These are phyloP conservation scores for Xylocopa sonorina DNA, from an alignment of 1,140 invertebrate species.

Conservation along the genomic window DNA sequence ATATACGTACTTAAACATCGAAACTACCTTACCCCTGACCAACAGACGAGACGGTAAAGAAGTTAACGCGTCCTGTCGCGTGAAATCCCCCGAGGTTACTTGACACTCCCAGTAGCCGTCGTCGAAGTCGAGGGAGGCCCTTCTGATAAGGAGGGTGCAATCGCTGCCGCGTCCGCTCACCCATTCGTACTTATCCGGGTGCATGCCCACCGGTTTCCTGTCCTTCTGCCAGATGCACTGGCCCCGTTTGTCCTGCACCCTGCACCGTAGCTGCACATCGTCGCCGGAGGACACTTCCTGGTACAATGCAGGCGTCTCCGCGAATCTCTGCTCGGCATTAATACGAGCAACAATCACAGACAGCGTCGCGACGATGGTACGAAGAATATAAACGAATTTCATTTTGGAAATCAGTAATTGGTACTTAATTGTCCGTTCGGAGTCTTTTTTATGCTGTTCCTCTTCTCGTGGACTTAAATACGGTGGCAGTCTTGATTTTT, in stretches of 20 bases:
- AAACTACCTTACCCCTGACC: constrained; percentile 86
- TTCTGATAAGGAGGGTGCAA: constrained; percentile 91
- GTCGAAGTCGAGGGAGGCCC: constrained; percentile 92
- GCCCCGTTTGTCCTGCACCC: constrained; percentile 92
- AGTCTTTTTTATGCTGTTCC: neutral
- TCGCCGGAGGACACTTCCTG: constrained; percentile 94
- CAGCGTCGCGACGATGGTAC: neutral
- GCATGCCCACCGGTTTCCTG: constrained; percentile 93
- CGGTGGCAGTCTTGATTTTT: neutral
- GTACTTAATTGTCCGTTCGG: neutral
- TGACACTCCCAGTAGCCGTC: constrained; percentile 96
- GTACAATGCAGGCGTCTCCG: constrained; percentile 89
- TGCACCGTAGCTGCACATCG: constrained; percentile 90
- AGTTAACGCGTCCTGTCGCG: constrained; percentile 88
- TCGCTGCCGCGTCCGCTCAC: constrained; percentile 86
- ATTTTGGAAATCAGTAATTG: neutral
- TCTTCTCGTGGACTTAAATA: no score
- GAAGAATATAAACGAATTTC: neutral
- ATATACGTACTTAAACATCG: no score
- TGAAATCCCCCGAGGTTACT: constrained; percentile 89
- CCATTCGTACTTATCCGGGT: constrained; percentile 95
- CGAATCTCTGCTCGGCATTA: constrained; percentile 87
- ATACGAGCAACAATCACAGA: neutral
- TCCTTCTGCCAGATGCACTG: constrained; percentile 96
- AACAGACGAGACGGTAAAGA: constrained; percentile 91